phyloP scores from a whole-genome alignment of 2,888 invertebrate genomes.

The Ochlodes sylvanus region DNA sequence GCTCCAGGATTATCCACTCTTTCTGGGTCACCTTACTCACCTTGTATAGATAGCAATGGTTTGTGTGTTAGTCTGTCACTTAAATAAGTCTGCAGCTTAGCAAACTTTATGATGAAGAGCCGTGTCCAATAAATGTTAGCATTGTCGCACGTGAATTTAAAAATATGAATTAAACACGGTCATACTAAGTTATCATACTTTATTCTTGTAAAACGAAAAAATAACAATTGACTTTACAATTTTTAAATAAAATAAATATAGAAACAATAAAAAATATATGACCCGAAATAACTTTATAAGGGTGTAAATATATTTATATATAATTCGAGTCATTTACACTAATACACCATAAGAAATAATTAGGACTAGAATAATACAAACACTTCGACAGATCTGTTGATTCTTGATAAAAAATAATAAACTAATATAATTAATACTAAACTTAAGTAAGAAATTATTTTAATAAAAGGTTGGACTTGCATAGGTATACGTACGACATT shows the following conservation, averaged over 20 bases:
- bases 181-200: conserved; percentile 2
- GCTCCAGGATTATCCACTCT: no score
- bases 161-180: no score
- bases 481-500: no score
- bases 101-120: no score
- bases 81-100: no score
- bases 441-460: not conserved
- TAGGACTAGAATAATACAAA: conserved; percentile 8
- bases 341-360: not conserved
- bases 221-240: not conserved
- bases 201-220: conserved; percentile 2
- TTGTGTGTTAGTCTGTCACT: no score
- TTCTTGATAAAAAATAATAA: not conserved
- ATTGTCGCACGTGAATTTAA: no score
- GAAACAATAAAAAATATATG: conserved; percentile 5
- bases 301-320: conserved; percentile 4
- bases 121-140: no score
- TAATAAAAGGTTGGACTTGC: not conserved
- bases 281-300: conserved; percentile 8
- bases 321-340: conserved; percentile 1
- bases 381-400: not conserved
- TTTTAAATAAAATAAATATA: not conserved
- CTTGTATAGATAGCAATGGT: no score
- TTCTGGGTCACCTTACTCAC: no score
- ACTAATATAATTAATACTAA: no score